Conservation (phyloP, 1,140 invertebrate species). For the Danaus plexippus region DNA sequence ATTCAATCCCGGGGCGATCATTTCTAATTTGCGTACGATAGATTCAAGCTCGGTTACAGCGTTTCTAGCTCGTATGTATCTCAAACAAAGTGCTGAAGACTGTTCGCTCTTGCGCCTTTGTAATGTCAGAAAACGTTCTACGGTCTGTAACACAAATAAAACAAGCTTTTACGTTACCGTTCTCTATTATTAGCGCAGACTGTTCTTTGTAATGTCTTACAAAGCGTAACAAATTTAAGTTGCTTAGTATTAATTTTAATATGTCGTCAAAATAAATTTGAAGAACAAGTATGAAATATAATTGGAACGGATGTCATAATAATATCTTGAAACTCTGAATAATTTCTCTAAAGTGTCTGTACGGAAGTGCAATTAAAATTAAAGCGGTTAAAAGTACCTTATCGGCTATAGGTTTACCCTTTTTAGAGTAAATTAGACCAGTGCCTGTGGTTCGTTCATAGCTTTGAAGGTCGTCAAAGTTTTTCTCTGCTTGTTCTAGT, state of each 20-base stretch:
- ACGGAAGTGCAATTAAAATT: too few relatives aligned
- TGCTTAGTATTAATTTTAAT: conserved; percentile 2
- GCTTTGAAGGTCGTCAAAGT: conserved; percentile 45
- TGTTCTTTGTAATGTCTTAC: background rate
- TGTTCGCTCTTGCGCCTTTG: conserved; percentile 51
- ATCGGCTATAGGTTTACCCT: conserved; percentile 58
- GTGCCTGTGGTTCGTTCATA: conserved; percentile 48
- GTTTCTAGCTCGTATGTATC: conserved; percentile 55
- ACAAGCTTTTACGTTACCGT: conserved; percentile 6
- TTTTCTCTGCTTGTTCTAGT: conserved; percentile 39
- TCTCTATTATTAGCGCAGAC: background rate
- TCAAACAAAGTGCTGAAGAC: conserved; percentile 43
- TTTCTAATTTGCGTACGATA: conserved; percentile 52
- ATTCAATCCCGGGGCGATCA: conserved; percentile 53
- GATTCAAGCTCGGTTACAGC: conserved; percentile 47
- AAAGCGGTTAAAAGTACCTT: conserved; percentile 33
- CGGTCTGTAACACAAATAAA: conserved; percentile 35
- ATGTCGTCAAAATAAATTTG: background rate
- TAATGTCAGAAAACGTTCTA: conserved; percentile 43
- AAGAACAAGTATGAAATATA: too few relatives aligned
- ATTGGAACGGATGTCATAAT: too few relatives aligned
- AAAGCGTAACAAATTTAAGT: background rate
- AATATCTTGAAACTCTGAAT: too few relatives aligned
- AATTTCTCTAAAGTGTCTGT: too few relatives aligned
- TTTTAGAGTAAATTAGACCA: conserved; percentile 61